Evolutionary conservation across 2,113 vertebrate species (phyloP).

Genomic region (Antennarius striatus): DNA sequence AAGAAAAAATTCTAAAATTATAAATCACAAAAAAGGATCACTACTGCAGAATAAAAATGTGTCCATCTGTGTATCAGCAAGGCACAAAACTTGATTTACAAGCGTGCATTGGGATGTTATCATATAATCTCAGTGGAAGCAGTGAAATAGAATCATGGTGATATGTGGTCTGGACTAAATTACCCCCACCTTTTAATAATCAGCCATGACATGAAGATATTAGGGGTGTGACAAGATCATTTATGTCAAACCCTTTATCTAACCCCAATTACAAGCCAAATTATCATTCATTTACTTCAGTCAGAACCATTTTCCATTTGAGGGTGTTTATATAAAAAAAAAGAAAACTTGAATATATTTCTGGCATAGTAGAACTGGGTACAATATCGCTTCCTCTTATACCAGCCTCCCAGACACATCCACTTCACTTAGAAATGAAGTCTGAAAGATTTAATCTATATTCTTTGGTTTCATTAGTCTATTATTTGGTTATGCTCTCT

Average conservation of each 20-base stretch:
- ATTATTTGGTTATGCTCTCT: neutral
- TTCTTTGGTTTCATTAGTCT: neutral
- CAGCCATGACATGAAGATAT: conserved; percentile 72
- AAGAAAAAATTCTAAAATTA: neutral
- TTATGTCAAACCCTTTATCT: conserved; percentile 72
- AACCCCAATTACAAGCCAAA: conserved; percentile 75
- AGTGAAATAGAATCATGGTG: conserved; percentile 40
- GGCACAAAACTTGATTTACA: conserved; percentile 8
- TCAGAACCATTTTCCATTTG: conserved; percentile 38
- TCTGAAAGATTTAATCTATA: conserved; percentile 13
- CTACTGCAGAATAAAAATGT: neutral
- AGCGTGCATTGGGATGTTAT: conserved; percentile 16
- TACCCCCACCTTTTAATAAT: conserved; percentile 70
- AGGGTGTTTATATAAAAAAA: conserved; percentile 18
- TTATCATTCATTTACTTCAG: conserved; percentile 65
- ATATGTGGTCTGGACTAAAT: conserved; percentile 55
- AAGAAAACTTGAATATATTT: conserved; percentile 8
- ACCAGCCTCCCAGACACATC: neutral
- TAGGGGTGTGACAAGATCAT: conserved; percentile 70
- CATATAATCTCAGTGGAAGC: conserved; percentile 53
- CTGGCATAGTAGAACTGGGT: conserved; percentile 1
- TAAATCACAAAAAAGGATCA: neutral
- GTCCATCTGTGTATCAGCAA: neutral
- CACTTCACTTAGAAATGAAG: conserved; percentile 9
- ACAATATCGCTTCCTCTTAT: conserved; percentile 2